These are phyloP conservation scores for Poeciliopsis prolifica DNA, from an alignment of 2,113 vertebrate species.

Conservation along the genomic window DNA sequence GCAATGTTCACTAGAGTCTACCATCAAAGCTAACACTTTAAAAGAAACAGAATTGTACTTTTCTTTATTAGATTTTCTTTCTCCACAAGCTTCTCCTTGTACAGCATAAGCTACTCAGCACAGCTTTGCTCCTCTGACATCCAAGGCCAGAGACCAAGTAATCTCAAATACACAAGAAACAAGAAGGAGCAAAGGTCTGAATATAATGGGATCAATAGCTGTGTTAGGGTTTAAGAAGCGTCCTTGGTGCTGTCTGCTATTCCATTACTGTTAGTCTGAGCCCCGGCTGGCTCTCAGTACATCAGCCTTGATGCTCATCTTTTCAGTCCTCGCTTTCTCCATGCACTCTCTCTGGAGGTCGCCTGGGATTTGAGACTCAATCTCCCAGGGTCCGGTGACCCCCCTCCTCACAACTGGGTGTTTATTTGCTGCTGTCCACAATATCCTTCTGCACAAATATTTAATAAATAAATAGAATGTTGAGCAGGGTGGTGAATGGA, in stretches of 20 bases:
- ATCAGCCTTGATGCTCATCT: constrained; percentile 34
- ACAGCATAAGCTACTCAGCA: constrained; percentile 28
- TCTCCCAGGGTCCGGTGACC: constrained; percentile 25
- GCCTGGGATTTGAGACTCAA: constrained; percentile 53
- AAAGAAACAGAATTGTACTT: background rate
- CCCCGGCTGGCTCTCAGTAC: constrained; percentile 26
- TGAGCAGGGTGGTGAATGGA: background rate
- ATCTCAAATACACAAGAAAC: constrained; percentile 46
- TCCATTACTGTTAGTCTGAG: constrained; percentile 47
- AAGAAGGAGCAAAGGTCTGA: constrained; percentile 43
- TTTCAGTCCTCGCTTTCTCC: constrained; percentile 23
- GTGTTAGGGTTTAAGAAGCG: constrained; percentile 52
- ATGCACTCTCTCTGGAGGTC: constrained; percentile 51
- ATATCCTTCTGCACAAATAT: constrained; percentile 45
- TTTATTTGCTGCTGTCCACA: constrained; percentile 42
- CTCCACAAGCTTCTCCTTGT: background rate
- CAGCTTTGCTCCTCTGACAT: constrained; percentile 52
- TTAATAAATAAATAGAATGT: constrained; percentile 34
- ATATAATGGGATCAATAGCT: constrained; percentile 59
- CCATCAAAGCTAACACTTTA: background rate
- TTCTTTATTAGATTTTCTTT: constrained; percentile 10
- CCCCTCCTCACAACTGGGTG: constrained; percentile 18
- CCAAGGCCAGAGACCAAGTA: constrained; percentile 49
- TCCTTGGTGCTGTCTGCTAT: constrained; percentile 49
- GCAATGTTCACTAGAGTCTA: background rate